A percentile compares a stretch with the other conserved stretches of the same genome.
phyloP scores from a whole-genome alignment of 1,140 invertebrate genomes.

The Lucilia cuprina region DNA sequence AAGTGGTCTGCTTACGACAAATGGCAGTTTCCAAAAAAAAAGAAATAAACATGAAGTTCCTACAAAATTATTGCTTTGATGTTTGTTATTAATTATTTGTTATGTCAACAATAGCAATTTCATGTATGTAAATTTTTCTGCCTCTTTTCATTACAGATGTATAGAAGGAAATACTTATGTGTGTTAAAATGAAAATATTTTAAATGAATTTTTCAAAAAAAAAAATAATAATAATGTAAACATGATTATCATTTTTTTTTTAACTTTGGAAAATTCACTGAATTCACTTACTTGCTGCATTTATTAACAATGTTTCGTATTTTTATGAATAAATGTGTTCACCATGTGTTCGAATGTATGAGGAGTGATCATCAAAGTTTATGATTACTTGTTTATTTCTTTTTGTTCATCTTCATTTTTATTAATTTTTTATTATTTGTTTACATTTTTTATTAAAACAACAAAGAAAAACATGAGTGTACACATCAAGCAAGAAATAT shows the following conservation, averaged over 20 bases:
- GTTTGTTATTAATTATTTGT: slow-evolving; percentile 27
- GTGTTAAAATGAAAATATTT: not conserved
- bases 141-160: too few relatives aligned
- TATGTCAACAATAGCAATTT: slow-evolving; percentile 13
- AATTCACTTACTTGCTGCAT: too few relatives aligned
- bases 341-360: not conserved
- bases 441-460: not conserved
- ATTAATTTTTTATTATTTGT: slow-evolving; percentile 19
- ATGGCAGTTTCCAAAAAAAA: too few relatives aligned
- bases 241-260: not conserved
- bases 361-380: slow-evolving; percentile 8
- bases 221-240: not conserved
- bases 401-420: not conserved
- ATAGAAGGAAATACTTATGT: too few relatives aligned
- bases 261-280: not conserved
- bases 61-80: slow-evolving; percentile 18
- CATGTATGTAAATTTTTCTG: not conserved
- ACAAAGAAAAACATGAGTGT: not conserved
- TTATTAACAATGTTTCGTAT: not conserved
- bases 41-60: too few relatives aligned
- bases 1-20: too few relatives aligned
- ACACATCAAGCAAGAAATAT: not conserved
- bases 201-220: not conserved
- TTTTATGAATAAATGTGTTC: slow-evolving; percentile 18
- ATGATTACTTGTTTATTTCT: not conserved